Base-by-base conservation (phyloP, 2,797 vertebrate species). In the Sebastes matsubarae region DNA sequence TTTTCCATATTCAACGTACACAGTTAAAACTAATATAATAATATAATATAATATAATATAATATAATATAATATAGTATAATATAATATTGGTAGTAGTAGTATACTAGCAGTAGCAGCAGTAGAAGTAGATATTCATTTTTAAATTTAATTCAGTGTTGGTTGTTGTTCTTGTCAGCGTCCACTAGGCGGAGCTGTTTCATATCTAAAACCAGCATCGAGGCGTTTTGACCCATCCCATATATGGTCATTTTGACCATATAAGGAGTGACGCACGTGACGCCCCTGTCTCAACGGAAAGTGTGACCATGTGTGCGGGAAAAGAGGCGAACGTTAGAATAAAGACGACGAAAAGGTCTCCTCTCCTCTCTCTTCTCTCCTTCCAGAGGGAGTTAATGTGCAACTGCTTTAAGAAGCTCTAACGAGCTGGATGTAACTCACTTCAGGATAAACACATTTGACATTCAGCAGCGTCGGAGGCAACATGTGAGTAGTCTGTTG, bases 231-330 rank as follows among this genome's bases (percentile, higher is more conserved):
- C 42, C n/a, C 54, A 14, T 38, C 13, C 89, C 84, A 73, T 79
- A 85, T 88, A 57, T 86, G 92, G 94, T 64, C 73, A 77, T 78
- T 81, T 83, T 82, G 2, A 85, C 90, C 79, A 82, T 69, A 90
- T 86, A 64, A 63, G 88, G 86, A 63, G 0, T 13, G 50, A 58
- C 18, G 6, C 55, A 8, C 27, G 86, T 91, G 91, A 93, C 88
- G 80, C 5, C 1, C 5, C 1, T 6, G 67, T 75, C n/a, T 8
- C 52, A 88, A 88, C 88, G 92, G 93, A 93, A 94, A 92, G 65
- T 77, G 30, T 93, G 87, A 92, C 32, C 5, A 34, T 34, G 90
- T 79, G 89, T 94, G 92, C 90, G 92, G 90, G 91, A 94, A 91
- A 34, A 34, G 34, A 90, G 81, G 77, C 89, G 82, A 91, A 89